Evolutionary conservation across 2,797 vertebrate species (phyloP).

Genomic region (Lophotriccus pileatus): DNA sequence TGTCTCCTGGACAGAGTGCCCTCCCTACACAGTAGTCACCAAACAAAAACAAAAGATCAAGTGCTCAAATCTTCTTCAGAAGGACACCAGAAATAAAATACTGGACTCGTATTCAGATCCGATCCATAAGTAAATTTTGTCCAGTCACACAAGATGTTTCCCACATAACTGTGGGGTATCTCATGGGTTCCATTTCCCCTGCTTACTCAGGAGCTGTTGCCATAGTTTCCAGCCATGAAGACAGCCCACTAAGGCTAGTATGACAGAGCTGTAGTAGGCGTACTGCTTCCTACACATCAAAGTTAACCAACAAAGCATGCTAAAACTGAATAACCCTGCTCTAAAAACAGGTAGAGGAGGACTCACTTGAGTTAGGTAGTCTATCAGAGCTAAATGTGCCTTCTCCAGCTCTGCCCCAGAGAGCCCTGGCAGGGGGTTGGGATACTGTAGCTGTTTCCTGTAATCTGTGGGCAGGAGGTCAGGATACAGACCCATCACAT

Average conservation of each 20-base stretch:
- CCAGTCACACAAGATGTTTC: background rate
- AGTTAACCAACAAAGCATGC: background rate
- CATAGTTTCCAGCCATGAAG: background rate
- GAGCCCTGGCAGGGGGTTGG: constrained; percentile 89
- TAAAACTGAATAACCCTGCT: background rate
- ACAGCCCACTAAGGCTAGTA: background rate
- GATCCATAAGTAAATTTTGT: background rate
- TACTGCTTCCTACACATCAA: background rate
- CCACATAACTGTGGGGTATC: background rate
- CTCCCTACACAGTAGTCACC: background rate
- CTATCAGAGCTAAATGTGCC: constrained; percentile 97
- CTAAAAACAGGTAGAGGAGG: background rate
- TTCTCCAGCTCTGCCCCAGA: constrained; percentile 94
- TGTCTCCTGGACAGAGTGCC: background rate
- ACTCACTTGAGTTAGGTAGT: constrained; percentile 94
- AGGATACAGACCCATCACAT: constrained; percentile 97
- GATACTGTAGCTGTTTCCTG: constrained; percentile 96
- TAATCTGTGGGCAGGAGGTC: constrained; percentile 95
- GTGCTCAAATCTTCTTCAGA: background rate
- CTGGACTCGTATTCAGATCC: background rate
- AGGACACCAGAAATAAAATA: background rate
- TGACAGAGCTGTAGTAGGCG: background rate
- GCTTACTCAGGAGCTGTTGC: background rate
- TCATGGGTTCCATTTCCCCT: background rate
- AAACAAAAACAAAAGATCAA: background rate